phyloP scores from a whole-genome alignment of 1,140 invertebrate genomes.

The Brachionus sp. region DNA sequence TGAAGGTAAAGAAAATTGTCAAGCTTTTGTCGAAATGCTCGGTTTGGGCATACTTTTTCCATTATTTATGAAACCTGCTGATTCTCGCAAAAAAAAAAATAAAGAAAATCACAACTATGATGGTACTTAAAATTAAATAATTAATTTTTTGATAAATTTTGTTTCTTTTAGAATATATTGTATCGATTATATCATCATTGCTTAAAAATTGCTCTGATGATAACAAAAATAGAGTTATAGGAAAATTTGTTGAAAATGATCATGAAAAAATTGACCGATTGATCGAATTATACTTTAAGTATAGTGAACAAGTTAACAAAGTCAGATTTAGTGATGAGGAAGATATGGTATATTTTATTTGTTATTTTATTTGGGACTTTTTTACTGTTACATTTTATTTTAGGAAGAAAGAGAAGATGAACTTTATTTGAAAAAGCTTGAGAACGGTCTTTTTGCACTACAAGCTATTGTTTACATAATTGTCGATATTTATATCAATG shows the following conservation, averaged over 20 bases:
- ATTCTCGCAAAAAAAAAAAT: conserved; percentile 59
- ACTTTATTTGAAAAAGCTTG: conserved; percentile 32
- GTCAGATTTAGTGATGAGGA: conserved; percentile 3
- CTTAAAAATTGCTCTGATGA: conserved; percentile 83
- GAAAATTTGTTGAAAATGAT: conserved; percentile 97
- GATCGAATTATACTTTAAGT: conserved; percentile 37
- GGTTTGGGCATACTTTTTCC: conserved; percentile 93
- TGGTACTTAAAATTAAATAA: neutral
- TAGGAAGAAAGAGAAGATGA: neutral
- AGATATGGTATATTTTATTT: neutral
- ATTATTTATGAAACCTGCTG: conserved; percentile 97
- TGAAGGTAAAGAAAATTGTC: conserved; percentile 89
- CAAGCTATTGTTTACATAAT: conserved; percentile 42
- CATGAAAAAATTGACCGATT: conserved; percentile 72
- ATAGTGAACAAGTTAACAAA: conserved; percentile 6
- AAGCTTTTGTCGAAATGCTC: conserved; percentile 97
- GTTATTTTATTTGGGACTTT: neutral
- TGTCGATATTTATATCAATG: conserved; percentile 30
- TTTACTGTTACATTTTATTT: neutral
- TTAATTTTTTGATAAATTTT: neutral
- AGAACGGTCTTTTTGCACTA: conserved; percentile 39
- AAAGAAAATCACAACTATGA: conserved; percentile 34
- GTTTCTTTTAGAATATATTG: conserved; percentile 74
- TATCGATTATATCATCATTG: conserved; percentile 88
- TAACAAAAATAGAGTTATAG: conserved; percentile 80